phyloP scores from a whole-genome alignment of 92 coral and sea anemone genomes.

The Scolanthus callimorphus region DNA sequence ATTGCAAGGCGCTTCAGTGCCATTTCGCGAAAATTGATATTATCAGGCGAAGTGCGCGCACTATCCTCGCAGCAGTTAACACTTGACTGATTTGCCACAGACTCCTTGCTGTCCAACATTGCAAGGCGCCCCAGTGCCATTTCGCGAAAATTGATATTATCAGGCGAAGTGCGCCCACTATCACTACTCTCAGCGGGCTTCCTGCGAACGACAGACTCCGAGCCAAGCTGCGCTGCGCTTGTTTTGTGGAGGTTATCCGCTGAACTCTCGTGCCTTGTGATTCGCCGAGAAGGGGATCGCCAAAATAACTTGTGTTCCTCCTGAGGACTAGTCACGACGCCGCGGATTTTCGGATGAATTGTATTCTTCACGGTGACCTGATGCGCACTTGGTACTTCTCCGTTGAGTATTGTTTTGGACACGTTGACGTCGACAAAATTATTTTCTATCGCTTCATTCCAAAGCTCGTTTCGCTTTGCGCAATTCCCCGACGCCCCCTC shows the following conservation, averaged over 20 bases:
- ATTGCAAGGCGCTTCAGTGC: not conserved
- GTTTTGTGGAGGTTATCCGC: not conserved
- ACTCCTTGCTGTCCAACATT: not conserved
- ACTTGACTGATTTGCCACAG: too few species aligned
- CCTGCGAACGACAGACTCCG: too few species aligned
- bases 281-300: slow-evolving; percentile 15
- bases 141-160: too few species aligned
- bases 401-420: not conserved
- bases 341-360: not conserved
- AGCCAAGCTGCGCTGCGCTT: not conserved
- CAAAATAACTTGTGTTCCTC: slow-evolving; percentile 1
- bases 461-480: not conserved
- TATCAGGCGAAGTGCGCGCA: too few species aligned
- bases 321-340: not conserved
- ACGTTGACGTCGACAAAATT: too few species aligned
- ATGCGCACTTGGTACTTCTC: not conserved
- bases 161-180: not conserved
- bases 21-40: not conserved
- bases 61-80: too few species aligned
- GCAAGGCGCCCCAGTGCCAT: not conserved
- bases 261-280: not conserved
- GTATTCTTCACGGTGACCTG: not conserved
- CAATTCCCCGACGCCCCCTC: not conserved
- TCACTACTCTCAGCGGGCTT: not conserved
- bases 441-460: not conserved